Evolutionary conservation across 2,113 vertebrate species (phyloP).

Genomic region (Silurus meridionalis): DNA sequence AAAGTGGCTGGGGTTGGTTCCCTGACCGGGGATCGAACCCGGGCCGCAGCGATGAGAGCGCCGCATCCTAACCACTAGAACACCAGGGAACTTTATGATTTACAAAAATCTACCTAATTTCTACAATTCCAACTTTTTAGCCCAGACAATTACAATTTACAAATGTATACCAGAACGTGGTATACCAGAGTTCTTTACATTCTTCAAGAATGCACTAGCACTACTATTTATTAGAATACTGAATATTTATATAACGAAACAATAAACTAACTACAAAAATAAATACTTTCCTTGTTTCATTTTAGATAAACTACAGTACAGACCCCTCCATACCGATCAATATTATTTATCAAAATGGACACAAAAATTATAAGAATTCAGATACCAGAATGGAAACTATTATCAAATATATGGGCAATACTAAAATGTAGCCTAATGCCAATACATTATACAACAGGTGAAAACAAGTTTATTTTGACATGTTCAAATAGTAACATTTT

Average conservation of each 20-base stretch:
- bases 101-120: too few relatives aligned
- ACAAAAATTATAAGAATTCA: neutral
- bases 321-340: neutral
- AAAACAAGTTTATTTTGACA: neutral
- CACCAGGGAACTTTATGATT: too few relatives aligned
- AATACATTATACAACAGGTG: neutral
- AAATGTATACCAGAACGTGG: neutral
- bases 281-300: neutral
- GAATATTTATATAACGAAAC: neutral
- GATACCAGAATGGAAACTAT: neutral
- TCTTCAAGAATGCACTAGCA: neutral
- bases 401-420: neutral
- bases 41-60: too few relatives aligned
- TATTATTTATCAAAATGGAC: neutral
- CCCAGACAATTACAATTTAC: neutral
- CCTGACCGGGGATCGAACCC: too few relatives aligned
- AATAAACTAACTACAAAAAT: neutral
- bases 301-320: neutral
- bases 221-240: neutral
- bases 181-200: neutral
- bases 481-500: neutral
- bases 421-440: neutral
- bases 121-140: too few relatives aligned
- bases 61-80: too few relatives aligned
- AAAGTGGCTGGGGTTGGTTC: too few relatives aligned